Evolutionary conservation across 2,888 invertebrate genomes (phyloP).

Genomic region (Rhogogaster chlorosoma): DNA sequence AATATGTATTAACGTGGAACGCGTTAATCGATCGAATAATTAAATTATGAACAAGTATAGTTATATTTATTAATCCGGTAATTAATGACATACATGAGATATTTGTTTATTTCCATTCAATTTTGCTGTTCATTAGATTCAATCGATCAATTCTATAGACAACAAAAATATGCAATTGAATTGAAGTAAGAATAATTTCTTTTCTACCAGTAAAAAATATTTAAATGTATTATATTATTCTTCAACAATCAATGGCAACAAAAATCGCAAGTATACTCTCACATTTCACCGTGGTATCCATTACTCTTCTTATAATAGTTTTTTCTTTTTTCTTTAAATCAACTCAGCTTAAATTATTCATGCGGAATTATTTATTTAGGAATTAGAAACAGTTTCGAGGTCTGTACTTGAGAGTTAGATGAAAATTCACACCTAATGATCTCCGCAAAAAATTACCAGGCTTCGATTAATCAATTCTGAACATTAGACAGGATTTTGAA

Average conservation of each 20-base stretch:
- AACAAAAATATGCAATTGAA: background rate
- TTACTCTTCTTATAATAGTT: slow-evolving; percentile 14
- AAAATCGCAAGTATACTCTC: background rate
- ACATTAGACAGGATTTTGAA: background rate
- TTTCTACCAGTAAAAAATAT: background rate
- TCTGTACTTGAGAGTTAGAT: background rate
- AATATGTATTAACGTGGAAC: background rate
- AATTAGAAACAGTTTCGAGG: background rate
- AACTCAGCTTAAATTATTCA: background rate
- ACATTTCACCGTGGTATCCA: slow-evolving; percentile 29
- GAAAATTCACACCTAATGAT: background rate
- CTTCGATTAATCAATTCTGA: background rate
- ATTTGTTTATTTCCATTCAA: background rate
- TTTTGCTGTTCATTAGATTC: background rate
- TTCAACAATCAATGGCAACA: background rate
- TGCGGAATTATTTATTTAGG: background rate
- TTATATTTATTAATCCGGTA: background rate
- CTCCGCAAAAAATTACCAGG: background rate
- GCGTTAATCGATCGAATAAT: background rate
- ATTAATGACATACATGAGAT: background rate
- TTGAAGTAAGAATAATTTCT: background rate
- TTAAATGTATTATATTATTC: background rate
- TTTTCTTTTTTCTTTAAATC: background rate
- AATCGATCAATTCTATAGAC: background rate
- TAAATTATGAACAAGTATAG: background rate